Evolutionary conservation across 1,140 invertebrate genomes (phyloP).

Genomic region (Musca domestica): DNA sequence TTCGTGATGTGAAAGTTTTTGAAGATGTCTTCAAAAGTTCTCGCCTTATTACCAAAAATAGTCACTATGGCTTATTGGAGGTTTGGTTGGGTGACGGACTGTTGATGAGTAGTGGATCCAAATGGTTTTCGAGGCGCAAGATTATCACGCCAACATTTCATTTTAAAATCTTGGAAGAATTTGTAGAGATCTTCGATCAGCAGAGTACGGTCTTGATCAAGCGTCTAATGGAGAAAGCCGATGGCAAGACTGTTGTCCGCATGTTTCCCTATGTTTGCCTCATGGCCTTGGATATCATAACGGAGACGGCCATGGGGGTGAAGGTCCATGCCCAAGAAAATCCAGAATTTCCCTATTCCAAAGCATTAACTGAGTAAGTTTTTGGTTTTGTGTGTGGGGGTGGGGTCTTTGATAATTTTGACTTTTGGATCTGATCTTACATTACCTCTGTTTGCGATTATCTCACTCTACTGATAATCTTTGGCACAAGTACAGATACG

Average conservation of each 20-base stretch:
- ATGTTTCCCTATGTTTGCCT: not conserved
- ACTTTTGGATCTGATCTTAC: too few species aligned
- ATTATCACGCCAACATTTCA: slow-evolving; percentile 82
- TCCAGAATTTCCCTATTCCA: slow-evolving; percentile 68
- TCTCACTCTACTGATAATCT: not conserved
- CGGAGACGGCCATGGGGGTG: slow-evolving; percentile 81
- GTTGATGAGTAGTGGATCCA: slow-evolving; percentile 55
- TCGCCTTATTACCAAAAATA: slow-evolving; percentile 36
- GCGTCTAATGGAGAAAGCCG: slow-evolving; percentile 48
- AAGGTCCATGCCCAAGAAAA: slow-evolving; percentile 70
- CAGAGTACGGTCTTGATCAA: slow-evolving; percentile 61
- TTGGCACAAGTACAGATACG: too few species aligned
- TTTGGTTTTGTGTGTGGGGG: too few species aligned
- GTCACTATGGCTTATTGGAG: not conserved
- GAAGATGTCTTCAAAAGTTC: slow-evolving; percentile 42
- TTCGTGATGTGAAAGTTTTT: slow-evolving; percentile 49
- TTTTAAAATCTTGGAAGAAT: slow-evolving; percentile 78
- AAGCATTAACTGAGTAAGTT: slow-evolving; percentile 63
- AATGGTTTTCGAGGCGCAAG: slow-evolving; percentile 75
- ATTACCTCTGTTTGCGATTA: not conserved
- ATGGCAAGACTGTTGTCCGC: slow-evolving; percentile 34
- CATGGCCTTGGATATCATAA: slow-evolving; percentile 22
- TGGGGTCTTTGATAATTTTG: too few species aligned
- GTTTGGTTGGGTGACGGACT: slow-evolving; percentile 46
- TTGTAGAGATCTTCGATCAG: slow-evolving; percentile 68